Percentiles rank a stretch among this genome's conserved stretches.
Conservation (phyloP, 1,140 invertebrate genomes). For the Cylas formicarius region DNA sequence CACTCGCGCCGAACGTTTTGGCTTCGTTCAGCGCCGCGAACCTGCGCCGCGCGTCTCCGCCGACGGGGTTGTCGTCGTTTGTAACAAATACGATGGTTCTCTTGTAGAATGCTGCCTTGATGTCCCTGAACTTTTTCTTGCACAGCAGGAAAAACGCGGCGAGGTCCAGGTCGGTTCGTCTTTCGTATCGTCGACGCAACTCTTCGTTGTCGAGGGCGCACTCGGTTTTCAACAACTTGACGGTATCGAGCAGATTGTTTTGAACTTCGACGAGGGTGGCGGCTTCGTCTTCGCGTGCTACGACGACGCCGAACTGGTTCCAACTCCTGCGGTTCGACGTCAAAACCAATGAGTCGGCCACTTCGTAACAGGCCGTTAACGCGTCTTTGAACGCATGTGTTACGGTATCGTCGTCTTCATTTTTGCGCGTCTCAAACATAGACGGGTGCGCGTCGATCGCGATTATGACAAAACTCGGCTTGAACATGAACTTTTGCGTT, state of each 20-base stretch:
- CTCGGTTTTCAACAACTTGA: constrained; percentile 24
- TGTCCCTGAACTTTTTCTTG: constrained; percentile 27
- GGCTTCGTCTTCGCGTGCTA: constrained; percentile 7
- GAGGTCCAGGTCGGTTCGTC: constrained; percentile 24
- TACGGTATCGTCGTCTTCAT: constrained; percentile 7
- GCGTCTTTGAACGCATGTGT: constrained; percentile 17
- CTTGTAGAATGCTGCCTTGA: constrained; percentile 26
- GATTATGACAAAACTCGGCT: constrained; percentile 23
- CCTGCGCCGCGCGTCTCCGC: constrained; percentile 19
- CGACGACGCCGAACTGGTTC: constrained; percentile 17
- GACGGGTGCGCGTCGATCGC: constrained; percentile 20
- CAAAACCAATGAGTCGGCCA: constrained; percentile 17
- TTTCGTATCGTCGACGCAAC: constrained; percentile 22
- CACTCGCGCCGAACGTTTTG: constrained; percentile 27
- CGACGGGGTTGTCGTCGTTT: constrained; percentile 29
- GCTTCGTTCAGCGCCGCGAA: constrained; percentile 30
- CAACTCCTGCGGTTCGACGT: constrained; percentile 9
- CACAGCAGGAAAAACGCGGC: constrained; percentile 27
- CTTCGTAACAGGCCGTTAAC: constrained; percentile 16
- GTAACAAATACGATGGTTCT: constrained; percentile 28
- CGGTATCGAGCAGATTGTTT: constrained; percentile 24
- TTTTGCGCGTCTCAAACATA: constrained; percentile 17
- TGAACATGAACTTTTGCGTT: constrained; percentile 17
- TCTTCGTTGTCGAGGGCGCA: constrained; percentile 13
- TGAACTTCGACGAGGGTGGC: constrained; percentile 18